Conservation (phyloP, 2,113 vertebrate genomes). For the Oreochromis tanganicae region DNA sequence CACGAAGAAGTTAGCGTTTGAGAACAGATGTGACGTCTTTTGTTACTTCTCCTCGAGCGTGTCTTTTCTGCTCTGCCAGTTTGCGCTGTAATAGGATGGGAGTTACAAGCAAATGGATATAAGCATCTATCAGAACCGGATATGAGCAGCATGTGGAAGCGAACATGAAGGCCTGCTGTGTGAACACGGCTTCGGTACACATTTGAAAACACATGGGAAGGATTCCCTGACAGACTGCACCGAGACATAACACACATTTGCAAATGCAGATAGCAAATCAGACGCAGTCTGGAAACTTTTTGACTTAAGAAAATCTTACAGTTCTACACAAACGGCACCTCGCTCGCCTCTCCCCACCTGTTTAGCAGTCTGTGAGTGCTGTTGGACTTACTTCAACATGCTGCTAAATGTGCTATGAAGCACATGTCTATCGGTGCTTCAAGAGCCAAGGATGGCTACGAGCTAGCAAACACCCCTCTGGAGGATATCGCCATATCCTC, state of each 20-base stretch:
- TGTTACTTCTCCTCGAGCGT: background rate
- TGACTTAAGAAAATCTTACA: background rate
- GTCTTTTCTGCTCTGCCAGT: background rate
- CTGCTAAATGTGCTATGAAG: conserved; percentile 7
- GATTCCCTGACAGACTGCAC: background rate
- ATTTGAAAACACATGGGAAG: conserved; percentile 6
- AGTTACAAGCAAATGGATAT: background rate
- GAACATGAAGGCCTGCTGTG: background rate
- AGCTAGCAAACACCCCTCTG: conserved; percentile 7
- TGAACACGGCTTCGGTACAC: background rate
- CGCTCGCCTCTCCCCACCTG: background rate
- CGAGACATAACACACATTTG: background rate
- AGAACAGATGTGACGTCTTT: conserved; percentile 11
- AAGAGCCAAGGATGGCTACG: conserved; percentile 14
- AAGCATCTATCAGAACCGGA: conserved; percentile 21
- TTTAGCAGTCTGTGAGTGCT: background rate
- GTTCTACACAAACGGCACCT: background rate
- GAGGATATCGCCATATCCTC: conserved; percentile 22
- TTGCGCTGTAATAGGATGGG: background rate
- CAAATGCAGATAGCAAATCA: background rate
- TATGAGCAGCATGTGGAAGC: background rate
- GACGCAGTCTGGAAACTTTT: background rate
- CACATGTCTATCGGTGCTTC: conserved; percentile 1
- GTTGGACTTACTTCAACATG: background rate
- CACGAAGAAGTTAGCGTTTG: background rate